Evolutionary conservation across 2,888 invertebrate genomes (phyloP).

Genomic region (Chesias legatella): DNA sequence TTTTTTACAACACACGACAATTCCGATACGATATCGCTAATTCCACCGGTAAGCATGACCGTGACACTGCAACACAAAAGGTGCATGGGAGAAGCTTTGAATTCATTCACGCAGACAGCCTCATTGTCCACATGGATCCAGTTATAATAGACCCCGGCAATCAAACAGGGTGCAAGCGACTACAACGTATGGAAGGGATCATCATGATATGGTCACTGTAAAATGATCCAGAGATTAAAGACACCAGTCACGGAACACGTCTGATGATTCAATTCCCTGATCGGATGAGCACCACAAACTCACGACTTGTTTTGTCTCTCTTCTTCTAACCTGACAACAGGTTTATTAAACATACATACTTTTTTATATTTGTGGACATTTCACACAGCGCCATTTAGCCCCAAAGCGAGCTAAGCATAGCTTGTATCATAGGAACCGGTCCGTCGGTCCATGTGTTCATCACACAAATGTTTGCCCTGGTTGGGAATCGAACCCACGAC

Average conservation of each 20-base stretch:
- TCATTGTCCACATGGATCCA: conserved; percentile 50
- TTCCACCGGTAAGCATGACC: conserved; percentile 55
- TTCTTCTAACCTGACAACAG: no score
- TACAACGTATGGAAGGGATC: conserved; percentile 1
- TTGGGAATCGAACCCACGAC: no score
- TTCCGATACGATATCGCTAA: conserved; percentile 61
- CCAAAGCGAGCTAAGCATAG: no score
- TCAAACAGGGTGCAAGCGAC: background rate
- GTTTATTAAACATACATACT: no score
- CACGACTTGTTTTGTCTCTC: no score
- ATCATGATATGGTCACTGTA: background rate
- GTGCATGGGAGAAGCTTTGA: conserved; percentile 49
- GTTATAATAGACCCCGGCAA: conserved; percentile 19
- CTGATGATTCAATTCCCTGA: no score
- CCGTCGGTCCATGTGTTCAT: no score
- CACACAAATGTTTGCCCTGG: no score
- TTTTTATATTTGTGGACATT: no score
- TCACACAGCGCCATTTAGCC: no score
- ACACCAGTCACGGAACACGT: background rate
- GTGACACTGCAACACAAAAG: conserved; percentile 52
- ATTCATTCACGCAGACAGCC: conserved; percentile 63
- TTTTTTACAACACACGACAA: conserved; percentile 44
- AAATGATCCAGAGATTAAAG: background rate
- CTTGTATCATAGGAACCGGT: no score
- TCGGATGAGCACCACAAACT: no score